Evolutionary conservation across 2,113 vertebrate species (phyloP).

Genomic region (Dicentrarchus labrax): DNA sequence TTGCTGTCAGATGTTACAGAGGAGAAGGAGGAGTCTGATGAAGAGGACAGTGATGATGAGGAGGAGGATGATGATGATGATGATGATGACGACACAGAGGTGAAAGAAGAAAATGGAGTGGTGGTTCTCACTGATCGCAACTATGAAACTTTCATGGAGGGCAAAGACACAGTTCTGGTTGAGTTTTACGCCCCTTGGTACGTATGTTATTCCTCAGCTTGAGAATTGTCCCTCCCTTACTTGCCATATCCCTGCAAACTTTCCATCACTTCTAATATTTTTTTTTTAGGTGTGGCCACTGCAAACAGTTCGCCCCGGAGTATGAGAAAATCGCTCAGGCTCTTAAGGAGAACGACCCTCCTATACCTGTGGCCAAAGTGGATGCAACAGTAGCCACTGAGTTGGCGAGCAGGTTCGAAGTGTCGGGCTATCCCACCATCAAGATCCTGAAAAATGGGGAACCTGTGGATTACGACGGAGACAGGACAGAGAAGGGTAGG

Average conservation of each 20-base stretch:
- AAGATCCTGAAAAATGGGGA: conserved; percentile 97
- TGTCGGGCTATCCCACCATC: conserved; percentile 96
- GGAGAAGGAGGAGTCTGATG: conserved; percentile 57
- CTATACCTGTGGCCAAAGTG: conserved; percentile 94
- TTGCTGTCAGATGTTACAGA: conserved; percentile 48
- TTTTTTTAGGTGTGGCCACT: conserved; percentile 93
- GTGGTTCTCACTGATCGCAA: conserved; percentile 90
- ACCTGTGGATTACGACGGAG: conserved; percentile 93
- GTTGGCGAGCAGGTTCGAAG: conserved; percentile 90
- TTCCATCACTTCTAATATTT: not conserved
- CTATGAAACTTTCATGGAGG: conserved; percentile 92
- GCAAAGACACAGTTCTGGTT: conserved; percentile 92
- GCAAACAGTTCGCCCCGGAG: conserved; percentile 95
- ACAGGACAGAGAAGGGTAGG: conserved; percentile 90
- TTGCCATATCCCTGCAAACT: not conserved
- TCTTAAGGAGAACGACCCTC: conserved; percentile 92
- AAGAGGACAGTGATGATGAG: conserved; percentile 70
- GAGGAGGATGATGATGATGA: conserved; percentile 66
- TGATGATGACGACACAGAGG: conserved; percentile 84
- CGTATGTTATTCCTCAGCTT: conserved; percentile 26
- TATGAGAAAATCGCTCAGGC: conserved; percentile 94
- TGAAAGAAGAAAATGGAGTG: conserved; percentile 96
- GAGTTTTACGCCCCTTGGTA: conserved; percentile 99
- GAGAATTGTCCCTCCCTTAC: no score
- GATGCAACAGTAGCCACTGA: conserved; percentile 89